These are phyloP conservation scores for Agrypnus murinus DNA, from an alignment of 2,888 invertebrate species.

Conservation along the genomic window DNA sequence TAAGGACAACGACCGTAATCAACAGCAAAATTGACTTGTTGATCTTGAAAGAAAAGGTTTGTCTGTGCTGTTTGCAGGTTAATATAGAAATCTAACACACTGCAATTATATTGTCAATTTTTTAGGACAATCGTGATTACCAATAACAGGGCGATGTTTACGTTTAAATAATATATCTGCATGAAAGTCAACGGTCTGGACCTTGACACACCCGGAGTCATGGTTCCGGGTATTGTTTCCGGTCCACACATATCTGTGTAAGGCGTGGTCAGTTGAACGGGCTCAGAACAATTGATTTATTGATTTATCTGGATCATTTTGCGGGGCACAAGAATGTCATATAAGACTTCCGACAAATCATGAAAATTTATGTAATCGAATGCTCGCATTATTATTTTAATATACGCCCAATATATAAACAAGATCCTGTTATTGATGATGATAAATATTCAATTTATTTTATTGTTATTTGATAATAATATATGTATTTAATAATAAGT, in stretches of 20 bases:
- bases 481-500: no score
- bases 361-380: neutral
- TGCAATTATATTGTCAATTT: neutral
- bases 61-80: neutral
- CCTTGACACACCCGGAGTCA: conserved; percentile 48
- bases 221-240: conserved; percentile 50
- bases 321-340: conserved; percentile 14
- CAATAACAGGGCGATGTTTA: conserved; percentile 32
- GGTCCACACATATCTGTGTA: conserved; percentile 36
- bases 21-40: conserved; percentile 3
- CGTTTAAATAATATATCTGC: conserved; percentile 29
- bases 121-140: neutral
- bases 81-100: neutral
- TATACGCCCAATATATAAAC: no score
- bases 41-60: neutral
- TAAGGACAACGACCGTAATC: conserved; percentile 28
- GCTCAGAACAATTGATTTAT: conserved; percentile 36
- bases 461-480: no score
- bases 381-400: no score
- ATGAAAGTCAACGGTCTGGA: conserved; percentile 49
- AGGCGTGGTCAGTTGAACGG: conserved; percentile 31
- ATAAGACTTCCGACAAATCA: conserved; percentile 13
- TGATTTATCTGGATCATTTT: conserved; percentile 10
- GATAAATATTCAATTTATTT: no score
- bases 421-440: no score